These are phyloP conservation scores for Tipula vernalis DNA, from an alignment of 2,888 invertebrate genomes.

Conservation along the genomic window DNA sequence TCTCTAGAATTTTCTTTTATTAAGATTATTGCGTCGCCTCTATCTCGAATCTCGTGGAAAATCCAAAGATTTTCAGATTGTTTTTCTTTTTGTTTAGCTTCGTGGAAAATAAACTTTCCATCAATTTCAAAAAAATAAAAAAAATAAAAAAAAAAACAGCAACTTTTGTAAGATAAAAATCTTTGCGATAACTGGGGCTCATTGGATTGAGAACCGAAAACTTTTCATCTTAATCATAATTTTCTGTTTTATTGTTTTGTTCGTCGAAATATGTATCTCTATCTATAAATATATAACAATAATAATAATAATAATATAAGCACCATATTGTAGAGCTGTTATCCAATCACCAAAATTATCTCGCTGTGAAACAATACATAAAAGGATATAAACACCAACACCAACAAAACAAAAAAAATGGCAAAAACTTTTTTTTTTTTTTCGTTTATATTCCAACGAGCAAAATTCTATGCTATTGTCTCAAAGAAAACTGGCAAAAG, in stretches of 20 bases:
- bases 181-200: neutral
- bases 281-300: neutral
- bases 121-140: neutral
- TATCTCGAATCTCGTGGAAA: neutral
- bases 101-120: neutral
- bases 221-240: neutral
- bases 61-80: neutral
- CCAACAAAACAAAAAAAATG: neutral
- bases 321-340: neutral
- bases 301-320: neutral
- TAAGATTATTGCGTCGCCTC: neutral
- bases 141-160: neutral
- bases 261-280: neutral
- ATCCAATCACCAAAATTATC: neutral
- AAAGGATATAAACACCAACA: neutral
- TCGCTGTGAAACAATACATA: neutral
- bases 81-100: neutral
- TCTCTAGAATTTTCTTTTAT: neutral
- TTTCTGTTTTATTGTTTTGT: neutral
- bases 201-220: neutral
- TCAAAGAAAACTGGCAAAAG: neutral
- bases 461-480: neutral
- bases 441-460: neutral
- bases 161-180: neutral
- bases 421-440: neutral